Evolutionary conservation across 2,888 invertebrate species (phyloP).

Genomic region (Scrobipalpa atriplicella): DNA sequence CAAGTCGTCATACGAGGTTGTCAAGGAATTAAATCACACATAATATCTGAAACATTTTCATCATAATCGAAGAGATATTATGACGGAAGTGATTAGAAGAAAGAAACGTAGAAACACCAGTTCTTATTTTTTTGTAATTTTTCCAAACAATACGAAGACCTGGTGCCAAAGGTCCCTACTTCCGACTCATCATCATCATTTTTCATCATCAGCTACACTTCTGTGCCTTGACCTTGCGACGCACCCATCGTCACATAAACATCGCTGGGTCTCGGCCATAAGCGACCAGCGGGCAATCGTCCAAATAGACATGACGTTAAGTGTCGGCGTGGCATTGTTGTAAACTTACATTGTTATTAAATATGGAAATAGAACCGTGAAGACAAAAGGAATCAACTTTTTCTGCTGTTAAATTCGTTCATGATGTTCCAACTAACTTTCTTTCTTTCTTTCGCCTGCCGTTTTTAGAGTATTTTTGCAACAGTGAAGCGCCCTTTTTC

Average conservation of each 20-base stretch:
- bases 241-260: conserved; percentile 41
- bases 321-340: background rate
- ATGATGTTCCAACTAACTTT: background rate
- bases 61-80: no score
- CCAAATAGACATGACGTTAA: background rate
- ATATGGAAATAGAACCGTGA: background rate
- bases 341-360: conserved; percentile 10
- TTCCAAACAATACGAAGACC: background rate
- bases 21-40: no score
- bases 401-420: background rate
- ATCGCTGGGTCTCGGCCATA: conserved; percentile 27
- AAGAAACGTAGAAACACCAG: no score
- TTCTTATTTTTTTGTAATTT: no score
- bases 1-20: no score
- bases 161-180: background rate
- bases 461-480: background rate
- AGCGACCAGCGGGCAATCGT: conserved; percentile 20
- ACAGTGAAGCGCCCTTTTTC: background rate
- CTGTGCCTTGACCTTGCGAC: conserved; percentile 26
- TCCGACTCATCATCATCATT: background rate
- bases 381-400: background rate
- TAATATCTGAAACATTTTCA: no score
- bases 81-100: no score
- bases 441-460: background rate
- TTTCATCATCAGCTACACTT: background rate